Base-by-base conservation (phyloP, 2,888 invertebrate genomes). In the Cordilura impudica region DNA sequence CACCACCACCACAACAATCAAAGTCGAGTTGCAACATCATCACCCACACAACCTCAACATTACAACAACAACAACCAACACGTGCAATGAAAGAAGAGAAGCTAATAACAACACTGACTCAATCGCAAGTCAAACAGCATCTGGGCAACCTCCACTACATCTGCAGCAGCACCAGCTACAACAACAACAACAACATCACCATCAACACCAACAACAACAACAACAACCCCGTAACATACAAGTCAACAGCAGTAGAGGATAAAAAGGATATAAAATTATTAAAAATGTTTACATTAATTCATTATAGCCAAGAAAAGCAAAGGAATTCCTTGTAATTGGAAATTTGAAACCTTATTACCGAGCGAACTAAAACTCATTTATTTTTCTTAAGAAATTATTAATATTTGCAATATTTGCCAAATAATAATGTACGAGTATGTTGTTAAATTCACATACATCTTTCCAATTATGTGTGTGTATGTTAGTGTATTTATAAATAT, bases 241-340 rank as follows among this genome's bases (percentile, higher is more conserved):
- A 67, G 56, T 81, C 84, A 81, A 83, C 83, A 81, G 80, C 82
- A 81, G 84, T 84, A 82, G 83, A 86, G 82, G 87, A 87, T 82
- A 88, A 89, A 83, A 87, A 89, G 81, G 89, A 88, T 69, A 84
- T 89, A 56, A 87, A 88, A 45, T 85, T 89, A 85, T 84, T 88
- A 29, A 89, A 88, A 81, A 86, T 89, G 85, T 88, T 88, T 86
- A 89, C 89, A 21, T 79, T 88, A 81, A 88, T 88, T 85, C 88
- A 88, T 70, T 89, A 89, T 72, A 83, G 82, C 39, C 78, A 78
- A 26, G 73, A 81, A 51, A 73, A 73, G 71, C 73, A 74, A 54
- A 58, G 61, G 31, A 58, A 63, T 49, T 45, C 53, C 7, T 23
- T 58, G 35, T 71, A 58, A 19, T 43, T 5, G 79, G 26, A n/a